A percentile compares a stretch with the other conserved stretches of the same genome.
These are phyloP conservation scores for Ptilonorhynchus violaceus DNA, from an alignment of 2,113 vertebrate species.

Conservation along the genomic window DNA sequence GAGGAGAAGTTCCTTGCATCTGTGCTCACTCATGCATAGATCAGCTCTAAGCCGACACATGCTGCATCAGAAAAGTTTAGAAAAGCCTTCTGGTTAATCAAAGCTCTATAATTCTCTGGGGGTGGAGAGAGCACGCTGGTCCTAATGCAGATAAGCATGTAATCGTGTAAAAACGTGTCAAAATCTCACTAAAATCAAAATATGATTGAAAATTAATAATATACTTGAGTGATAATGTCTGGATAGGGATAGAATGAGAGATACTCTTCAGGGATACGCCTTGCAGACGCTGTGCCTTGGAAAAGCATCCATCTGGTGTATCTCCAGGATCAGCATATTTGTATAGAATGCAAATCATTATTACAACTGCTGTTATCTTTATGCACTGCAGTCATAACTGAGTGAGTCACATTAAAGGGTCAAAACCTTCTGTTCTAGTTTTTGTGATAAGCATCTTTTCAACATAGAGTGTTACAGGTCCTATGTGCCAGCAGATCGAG, in stretches of 20 bases:
- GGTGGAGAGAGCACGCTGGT: rapidly evolving
- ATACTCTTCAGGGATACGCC: rapidly evolving
- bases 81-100: neutral
- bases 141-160: neutral
- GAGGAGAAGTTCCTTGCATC: conserved; percentile 36
- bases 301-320: conserved; percentile 7
- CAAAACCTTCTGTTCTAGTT: conserved; percentile 42
- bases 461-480: neutral
- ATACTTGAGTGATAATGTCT: neutral
- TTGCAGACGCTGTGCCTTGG: neutral
- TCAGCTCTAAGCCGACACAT: neutral
- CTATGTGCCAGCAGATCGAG: neutral
- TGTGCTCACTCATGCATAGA: neutral
- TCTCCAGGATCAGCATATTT: conserved; percentile 22
- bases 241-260: neutral
- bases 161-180: neutral
- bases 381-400: neutral
- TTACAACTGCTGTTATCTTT: conserved; percentile 22
- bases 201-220: neutral
- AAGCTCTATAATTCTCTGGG: neutral
- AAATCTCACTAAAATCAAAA: neutral
- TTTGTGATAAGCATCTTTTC: conserved; percentile 13
- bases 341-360: conserved; percentile 17
- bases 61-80: neutral
- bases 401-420: conserved; percentile 34